A percentile compares a stretch with the other conserved stretches of the same genome.
phyloP scores from a whole-genome alignment of 2,113 vertebrate genomes.

The Notarius lentiginosus region DNA sequence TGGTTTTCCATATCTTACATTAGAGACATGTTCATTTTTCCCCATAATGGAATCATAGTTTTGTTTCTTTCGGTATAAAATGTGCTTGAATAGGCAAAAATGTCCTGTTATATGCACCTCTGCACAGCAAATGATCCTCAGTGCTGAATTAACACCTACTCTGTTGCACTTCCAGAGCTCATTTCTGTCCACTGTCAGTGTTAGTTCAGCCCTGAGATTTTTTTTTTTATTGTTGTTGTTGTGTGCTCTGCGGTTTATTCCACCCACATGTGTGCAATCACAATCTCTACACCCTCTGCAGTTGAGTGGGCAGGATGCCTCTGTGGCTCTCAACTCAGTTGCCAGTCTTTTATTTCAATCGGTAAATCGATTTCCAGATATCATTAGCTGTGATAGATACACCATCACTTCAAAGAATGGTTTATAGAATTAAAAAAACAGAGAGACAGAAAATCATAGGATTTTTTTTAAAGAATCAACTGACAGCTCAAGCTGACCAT shows the following conservation, averaged over 20 bases:
- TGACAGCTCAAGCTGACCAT: background rate
- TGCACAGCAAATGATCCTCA: background rate
- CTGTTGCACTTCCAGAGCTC: background rate
- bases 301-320: background rate
- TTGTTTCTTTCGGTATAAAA: background rate
- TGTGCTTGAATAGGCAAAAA: background rate
- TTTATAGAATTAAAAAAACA: background rate
- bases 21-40: background rate
- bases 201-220: background rate
- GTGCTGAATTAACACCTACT: background rate
- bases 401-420: background rate
- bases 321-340: background rate
- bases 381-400: conserved; percentile 12
- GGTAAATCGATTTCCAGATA: conserved; percentile 40
- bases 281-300: background rate
- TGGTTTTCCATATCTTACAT: background rate
- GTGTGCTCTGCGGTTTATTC: background rate
- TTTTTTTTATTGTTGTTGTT: background rate
- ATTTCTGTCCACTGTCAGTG: conserved; percentile 6
- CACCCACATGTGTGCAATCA: background rate
- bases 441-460: conserved; percentile 28
- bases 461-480: conserved; percentile 16
- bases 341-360: conserved; percentile 33
- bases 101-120: background rate
- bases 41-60: background rate